Percentiles rank a stretch among this genome's conserved stretches.
Conservation (phyloP, 1,140 invertebrate genomes). For the Maniola jurtina region DNA sequence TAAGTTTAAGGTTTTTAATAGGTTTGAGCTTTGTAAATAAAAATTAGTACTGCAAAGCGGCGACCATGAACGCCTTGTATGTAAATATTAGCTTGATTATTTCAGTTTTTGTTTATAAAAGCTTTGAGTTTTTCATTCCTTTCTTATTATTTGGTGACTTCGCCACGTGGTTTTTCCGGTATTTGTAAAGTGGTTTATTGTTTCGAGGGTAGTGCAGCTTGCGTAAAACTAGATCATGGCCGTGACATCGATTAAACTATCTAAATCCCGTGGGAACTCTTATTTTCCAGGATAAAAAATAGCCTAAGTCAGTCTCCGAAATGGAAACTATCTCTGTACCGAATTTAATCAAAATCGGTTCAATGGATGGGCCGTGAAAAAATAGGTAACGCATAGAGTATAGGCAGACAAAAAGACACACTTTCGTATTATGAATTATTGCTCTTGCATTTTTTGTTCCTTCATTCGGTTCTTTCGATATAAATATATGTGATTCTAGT, state of each 20-base stretch:
- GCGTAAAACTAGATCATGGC: background rate
- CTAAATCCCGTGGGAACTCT: no score
- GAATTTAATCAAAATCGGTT: no score
- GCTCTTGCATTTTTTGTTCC: no score
- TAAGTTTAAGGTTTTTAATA: background rate
- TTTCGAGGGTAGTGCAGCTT: background rate
- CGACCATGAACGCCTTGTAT: constrained; percentile 17
- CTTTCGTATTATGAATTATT: no score
- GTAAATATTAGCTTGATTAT: constrained; percentile 16
- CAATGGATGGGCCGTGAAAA: no score
- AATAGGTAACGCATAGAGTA: no score
- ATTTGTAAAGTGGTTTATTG: background rate
- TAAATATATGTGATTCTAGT: no score
- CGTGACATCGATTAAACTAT: background rate
- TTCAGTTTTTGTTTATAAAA: constrained; percentile 12
- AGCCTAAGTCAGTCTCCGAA: no score
- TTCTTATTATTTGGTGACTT: background rate
- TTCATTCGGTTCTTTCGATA: no score
- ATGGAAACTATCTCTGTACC: no score
- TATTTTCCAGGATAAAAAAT: no score
- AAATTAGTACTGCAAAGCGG: constrained; percentile 9
- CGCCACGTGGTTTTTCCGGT: background rate
- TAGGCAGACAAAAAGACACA: no score
- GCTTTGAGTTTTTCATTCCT: constrained; percentile 1
- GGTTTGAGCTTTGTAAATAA: background rate